Base-by-base conservation (phyloP, 2,888 invertebrate genomes). In the Aromia moschata region DNA sequence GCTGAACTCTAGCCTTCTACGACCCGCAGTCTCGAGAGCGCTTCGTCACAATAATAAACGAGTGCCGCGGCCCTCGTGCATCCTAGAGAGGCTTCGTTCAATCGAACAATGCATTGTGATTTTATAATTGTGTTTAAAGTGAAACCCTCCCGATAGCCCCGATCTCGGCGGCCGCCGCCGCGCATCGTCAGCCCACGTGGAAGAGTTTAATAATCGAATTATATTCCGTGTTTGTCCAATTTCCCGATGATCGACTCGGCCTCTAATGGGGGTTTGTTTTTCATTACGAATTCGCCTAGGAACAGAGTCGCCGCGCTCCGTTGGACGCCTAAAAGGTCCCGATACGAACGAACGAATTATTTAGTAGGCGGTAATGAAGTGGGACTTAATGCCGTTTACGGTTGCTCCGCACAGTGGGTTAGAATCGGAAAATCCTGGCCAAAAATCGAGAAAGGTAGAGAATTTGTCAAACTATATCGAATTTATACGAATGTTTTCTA, bases 61-160 rank as follows among this genome's bases (percentile, higher is more conserved):
- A n/a, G n/a, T n/a, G n/a, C n/a, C n/a, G n/a, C n/a, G n/a, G n/a
- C n/a, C n/a, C n/a, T n/a, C n/a, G n/a, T n/a, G n/a, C n/a, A n/a
- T n/a, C n/a, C n/a, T n/a, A n/a, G n/a, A n/a, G n/a, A 68, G 71
- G 73, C 67, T 73, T 71, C 73, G 58, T 71, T 67, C 60, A 65
- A 62, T 69, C 64, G 68, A 68, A 70, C 69, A 70, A 71, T 69
- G 68, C 68, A 70, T 70, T 70, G 72, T 72, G 71, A 71, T 73
- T 70, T 70, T 69, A 70, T 73, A 70, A 72, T 73, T 72, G 72
- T 73, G 71, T 72, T 72, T 72, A 71, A 71, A 72, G 70, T 70
- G 73, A 71, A 71, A 70, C 70, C 71, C 73, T 70, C 69, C 64
- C 60, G 68, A n/a, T n/a, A n/a, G n/a, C n/a, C n/a, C n/a, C n/a